Conservation (phyloP, 2,113 vertebrate genomes). For the Heterocephalus glaber region DNA sequence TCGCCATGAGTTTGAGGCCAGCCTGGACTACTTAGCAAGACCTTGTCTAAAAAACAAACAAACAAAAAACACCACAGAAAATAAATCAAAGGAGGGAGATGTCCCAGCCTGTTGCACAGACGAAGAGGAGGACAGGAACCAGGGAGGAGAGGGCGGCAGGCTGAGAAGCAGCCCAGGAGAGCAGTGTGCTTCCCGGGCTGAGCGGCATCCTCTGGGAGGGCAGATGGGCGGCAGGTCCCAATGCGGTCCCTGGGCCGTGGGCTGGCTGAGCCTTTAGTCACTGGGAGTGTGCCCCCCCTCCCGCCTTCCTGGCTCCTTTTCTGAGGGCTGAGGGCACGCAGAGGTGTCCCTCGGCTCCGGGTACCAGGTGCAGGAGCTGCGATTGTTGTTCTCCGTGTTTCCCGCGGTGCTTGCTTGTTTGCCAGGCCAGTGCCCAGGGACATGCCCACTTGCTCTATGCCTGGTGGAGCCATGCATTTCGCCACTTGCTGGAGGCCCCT, state of each 20-base stretch:
- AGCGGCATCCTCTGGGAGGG: not conserved
- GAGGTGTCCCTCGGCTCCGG: constrained; percentile 12
- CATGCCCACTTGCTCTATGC: not conserved
- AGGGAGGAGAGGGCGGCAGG: not conserved
- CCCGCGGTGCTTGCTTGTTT: constrained; percentile 30
- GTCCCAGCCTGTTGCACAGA: not conserved
- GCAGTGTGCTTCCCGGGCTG: not conserved
- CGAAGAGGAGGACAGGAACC: not conserved
- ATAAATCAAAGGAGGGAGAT: not conserved
- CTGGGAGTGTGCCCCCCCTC: not conserved
- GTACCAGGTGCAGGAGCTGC: constrained; percentile 63
- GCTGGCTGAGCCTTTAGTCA: not conserved
- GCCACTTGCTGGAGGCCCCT: not conserved
- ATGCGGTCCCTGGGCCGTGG: not conserved
- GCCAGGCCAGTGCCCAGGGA: constrained; percentile 53
- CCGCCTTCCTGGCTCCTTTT: not conserved
- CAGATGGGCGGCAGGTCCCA: not conserved
- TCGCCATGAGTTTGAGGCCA: not conserved
- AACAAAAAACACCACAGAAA: not conserved
- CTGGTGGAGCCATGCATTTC: not conserved
- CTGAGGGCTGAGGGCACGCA: not conserved
- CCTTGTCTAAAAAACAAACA: not conserved
- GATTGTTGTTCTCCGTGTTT: constrained; percentile 27
- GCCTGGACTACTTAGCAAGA: not conserved
- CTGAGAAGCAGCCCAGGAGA: not conserved